Percentiles rank a stretch among this genome's conserved stretches.
These are phyloP conservation scores for Hemithea aestivaria DNA, from an alignment of 2,888 invertebrate species.

Conservation along the genomic window DNA sequence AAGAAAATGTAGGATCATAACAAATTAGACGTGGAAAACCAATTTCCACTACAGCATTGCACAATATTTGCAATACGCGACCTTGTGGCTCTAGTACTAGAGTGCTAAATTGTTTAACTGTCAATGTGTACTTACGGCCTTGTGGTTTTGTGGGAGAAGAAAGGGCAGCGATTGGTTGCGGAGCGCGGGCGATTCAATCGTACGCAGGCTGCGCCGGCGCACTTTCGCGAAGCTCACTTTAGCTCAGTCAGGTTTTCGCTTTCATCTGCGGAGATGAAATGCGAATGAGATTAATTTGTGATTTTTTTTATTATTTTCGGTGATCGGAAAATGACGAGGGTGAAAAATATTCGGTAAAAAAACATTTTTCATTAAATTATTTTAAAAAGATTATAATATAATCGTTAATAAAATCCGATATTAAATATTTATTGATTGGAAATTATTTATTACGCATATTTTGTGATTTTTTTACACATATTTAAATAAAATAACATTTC, in stretches of 20 bases:
- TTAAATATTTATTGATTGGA: no score
- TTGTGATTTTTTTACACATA: no score
- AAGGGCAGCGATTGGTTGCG: constrained; percentile 51
- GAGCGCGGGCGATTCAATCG: constrained; percentile 70
- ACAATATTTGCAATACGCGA: constrained; percentile 4
- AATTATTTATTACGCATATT: no score
- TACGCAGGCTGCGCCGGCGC: constrained; percentile 56
- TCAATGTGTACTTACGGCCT: constrained; percentile 52
- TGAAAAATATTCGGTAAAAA: constrained; percentile 25
- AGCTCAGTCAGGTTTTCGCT: constrained; percentile 63
- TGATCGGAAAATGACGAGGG: constrained; percentile 18
- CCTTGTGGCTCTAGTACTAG: constrained; percentile 19
- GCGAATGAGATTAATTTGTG: constrained; percentile 41
- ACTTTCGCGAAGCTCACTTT: constrained; percentile 61
- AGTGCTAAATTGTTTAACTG: constrained; percentile 39
- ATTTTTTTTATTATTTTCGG: constrained; percentile 15
- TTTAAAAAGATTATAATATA: no score
- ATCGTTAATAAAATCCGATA: no score
- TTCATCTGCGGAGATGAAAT: constrained; percentile 61
- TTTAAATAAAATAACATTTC: no score
- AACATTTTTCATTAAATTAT: constrained; percentile 3
- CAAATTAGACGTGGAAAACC: constrained; percentile 11
- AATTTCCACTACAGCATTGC: constrained; percentile 9
- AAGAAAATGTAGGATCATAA: no score
- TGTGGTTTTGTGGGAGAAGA: constrained; percentile 51